Evolutionary conservation across 2,888 invertebrate species (phyloP).

Genomic region (Trissolcus japonicus): DNA sequence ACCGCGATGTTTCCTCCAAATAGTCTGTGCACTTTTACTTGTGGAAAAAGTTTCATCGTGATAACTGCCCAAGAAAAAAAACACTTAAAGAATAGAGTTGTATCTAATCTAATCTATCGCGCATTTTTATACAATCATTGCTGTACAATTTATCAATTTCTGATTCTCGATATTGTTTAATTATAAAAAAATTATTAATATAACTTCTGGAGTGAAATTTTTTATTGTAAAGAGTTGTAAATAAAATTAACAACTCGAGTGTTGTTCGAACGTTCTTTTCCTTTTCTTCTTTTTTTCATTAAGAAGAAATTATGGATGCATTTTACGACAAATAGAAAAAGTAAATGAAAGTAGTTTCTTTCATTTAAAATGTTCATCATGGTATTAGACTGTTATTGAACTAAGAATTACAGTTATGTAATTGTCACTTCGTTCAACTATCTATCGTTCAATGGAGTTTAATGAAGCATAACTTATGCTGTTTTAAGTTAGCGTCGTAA

Average conservation of each 20-base stretch:
- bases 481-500: neutral
- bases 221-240: too few relatives aligned
- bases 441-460: constrained; percentile 14
- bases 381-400: too few relatives aligned
- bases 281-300: too few relatives aligned
- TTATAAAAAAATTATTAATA: neutral
- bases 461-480: constrained; percentile 19
- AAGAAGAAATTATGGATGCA: too few relatives aligned
- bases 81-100: constrained; percentile 12
- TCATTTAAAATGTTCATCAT: too few relatives aligned
- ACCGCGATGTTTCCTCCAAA: constrained; percentile 19
- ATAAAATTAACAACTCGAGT: too few relatives aligned
- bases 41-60: constrained; percentile 44
- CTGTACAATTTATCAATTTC: constrained; percentile 24
- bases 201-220: neutral
- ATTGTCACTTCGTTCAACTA: constrained; percentile 33
- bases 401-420: constrained; percentile 28
- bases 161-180: neutral
- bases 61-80: constrained; percentile 18
- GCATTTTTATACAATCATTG: constrained; percentile 22
- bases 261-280: too few relatives aligned
- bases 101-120: constrained; percentile 47
- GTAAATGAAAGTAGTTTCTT: too few relatives aligned
- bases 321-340: too few relatives aligned
- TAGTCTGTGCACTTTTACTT: constrained; percentile 38